A percentile compares a stretch with the other conserved stretches of the same genome.
Evolutionary conservation across 1,140 invertebrate genomes (phyloP).

Genomic region (Limonius californicus): DNA sequence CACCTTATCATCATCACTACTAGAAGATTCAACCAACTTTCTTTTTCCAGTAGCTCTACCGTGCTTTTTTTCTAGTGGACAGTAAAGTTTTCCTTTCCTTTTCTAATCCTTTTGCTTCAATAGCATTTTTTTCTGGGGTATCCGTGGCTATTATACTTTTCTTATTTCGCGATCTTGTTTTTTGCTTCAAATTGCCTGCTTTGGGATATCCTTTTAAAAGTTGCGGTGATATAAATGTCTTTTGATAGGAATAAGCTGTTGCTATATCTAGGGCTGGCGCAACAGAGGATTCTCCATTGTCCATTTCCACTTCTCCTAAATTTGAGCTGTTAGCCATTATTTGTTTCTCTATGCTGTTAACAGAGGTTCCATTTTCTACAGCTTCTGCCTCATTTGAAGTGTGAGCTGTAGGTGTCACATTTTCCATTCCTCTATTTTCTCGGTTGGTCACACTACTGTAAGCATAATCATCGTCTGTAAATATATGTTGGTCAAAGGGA

Average conservation of each 20-base stretch:
- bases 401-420: not conserved
- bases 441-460: not conserved
- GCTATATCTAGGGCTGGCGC: not conserved
- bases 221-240: not conserved
- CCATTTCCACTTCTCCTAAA: no score
- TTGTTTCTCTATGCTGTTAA: no score
- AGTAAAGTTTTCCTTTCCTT: no score
- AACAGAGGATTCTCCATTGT: not conserved
- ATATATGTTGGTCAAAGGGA: conserved; percentile 10
- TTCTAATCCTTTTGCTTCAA: not conserved
- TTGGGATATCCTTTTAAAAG: not conserved
- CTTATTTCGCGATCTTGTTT: no score
- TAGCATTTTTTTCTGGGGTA: no score
- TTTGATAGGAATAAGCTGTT: no score
- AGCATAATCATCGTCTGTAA: not conserved
- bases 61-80: no score
- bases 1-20: no score
- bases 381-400: not conserved
- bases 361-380: not conserved
- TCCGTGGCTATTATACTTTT: no score
- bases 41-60: no score
- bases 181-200: not conserved
- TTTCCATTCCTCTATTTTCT: not conserved
- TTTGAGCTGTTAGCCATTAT: not conserved
- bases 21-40: not conserved